phyloP scores from a whole-genome alignment of 1,140 invertebrate genomes.

The Streblospio benedicti region DNA sequence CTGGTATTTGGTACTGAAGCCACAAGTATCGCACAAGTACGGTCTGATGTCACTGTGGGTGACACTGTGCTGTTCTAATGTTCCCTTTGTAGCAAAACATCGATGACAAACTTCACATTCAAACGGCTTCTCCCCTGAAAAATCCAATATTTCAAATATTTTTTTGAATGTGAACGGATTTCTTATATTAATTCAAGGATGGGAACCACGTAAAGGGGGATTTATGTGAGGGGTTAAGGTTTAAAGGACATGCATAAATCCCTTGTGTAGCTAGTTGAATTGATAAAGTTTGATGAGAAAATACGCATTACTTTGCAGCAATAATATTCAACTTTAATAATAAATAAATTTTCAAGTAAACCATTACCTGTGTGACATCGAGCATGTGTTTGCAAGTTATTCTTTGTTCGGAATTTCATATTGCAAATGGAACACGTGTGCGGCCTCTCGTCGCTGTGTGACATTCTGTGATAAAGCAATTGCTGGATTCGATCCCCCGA shows the following conservation, averaged over 20 bases:
- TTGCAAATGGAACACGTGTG: conserved; percentile 49
- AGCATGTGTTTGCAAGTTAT: conserved; percentile 48
- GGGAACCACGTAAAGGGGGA: neutral
- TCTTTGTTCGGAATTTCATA: conserved; percentile 47
- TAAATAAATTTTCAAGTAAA: neutral
- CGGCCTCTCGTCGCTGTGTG: conserved; percentile 52
- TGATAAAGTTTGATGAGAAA: neutral
- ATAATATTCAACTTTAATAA: neutral
- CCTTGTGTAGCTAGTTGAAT: too few relatives aligned
- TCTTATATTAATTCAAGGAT: too few relatives aligned
- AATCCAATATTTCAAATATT: conserved; percentile 30
- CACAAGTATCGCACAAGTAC: conserved; percentile 57
- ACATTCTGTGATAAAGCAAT: conserved; percentile 52
- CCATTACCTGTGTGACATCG: conserved; percentile 46
- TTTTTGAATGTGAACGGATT: conserved; percentile 19
- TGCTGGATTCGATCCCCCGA: conserved; percentile 50
- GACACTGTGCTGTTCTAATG: conserved; percentile 54
- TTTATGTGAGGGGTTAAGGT: neutral
- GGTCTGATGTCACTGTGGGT: conserved; percentile 53
- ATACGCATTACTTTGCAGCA: neutral
- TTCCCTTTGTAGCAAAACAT: conserved; percentile 53
- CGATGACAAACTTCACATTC: conserved; percentile 49
- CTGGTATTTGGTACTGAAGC: conserved; percentile 60
- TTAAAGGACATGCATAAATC: neutral
- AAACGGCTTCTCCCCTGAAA: conserved; percentile 22